Conservation (phyloP, 2,797 vertebrate genomes). For the Champsocephalus gunnari region DNA sequence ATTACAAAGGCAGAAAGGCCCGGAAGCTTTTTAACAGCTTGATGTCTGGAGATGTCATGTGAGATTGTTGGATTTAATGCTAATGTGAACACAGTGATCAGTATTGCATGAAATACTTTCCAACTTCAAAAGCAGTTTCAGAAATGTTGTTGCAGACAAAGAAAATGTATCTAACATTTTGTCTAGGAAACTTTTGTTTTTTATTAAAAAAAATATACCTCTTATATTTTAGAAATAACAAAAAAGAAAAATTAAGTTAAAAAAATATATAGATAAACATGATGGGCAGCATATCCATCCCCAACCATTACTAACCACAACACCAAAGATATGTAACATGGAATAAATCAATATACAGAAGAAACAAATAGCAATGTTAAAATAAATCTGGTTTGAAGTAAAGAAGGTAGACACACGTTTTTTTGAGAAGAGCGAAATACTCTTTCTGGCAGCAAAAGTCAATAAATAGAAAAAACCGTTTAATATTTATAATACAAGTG, state of each 20-base stretch:
- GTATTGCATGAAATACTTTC: constrained; percentile 14
- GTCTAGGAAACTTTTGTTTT: no score
- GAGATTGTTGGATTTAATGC: constrained; percentile 7
- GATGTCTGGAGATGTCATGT: neutral
- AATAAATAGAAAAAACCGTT: neutral
- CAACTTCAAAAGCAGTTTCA: constrained; percentile 10
- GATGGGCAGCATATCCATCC: neutral
- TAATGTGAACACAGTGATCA: constrained; percentile 28
- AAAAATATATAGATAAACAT: neutral
- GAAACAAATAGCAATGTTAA: neutral
- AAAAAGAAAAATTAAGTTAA: neutral
- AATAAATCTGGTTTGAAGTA: neutral
- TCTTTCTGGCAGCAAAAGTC: neutral
- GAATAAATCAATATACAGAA: neutral
- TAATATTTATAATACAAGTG: neutral
- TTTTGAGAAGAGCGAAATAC: neutral
- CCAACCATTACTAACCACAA: neutral
- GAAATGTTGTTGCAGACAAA: constrained; percentile 7
- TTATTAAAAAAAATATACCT: neutral
- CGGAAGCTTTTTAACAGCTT: constrained; percentile 36
- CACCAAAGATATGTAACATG: neutral
- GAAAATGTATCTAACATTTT: constrained; percentile 7
- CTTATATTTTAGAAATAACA: neutral
- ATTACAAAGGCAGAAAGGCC: constrained; percentile 22
- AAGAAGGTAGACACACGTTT: neutral